phyloP scores from a whole-genome alignment of 2,888 invertebrate genomes.

The Fragum fragum region DNA sequence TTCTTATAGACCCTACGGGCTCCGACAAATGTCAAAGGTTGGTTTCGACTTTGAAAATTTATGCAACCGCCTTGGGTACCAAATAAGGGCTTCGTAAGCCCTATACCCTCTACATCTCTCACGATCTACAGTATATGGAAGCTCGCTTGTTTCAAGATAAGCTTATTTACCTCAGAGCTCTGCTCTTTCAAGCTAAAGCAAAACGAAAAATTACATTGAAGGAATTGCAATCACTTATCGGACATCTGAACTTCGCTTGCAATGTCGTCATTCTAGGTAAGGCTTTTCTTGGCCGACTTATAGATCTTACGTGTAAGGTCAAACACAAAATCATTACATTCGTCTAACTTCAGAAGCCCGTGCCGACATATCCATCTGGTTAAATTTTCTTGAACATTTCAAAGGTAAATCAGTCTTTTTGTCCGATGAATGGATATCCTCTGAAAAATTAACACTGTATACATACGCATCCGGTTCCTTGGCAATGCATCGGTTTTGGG shows the following conservation, averaged over 20 bases:
- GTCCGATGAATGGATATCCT: constrained; percentile 11
- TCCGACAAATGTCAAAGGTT: constrained; percentile 10
- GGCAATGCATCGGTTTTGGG: constrained; percentile 38
- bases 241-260: constrained; percentile 42
- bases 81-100: constrained; percentile 40
- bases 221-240: constrained; percentile 44
- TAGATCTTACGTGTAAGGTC: constrained; percentile 30
- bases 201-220: constrained; percentile 27
- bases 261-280: constrained; percentile 41
- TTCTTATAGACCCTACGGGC: constrained; percentile 31
- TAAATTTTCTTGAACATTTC: constrained; percentile 21
- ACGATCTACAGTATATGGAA: constrained; percentile 49
- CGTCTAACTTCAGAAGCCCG: background rate
- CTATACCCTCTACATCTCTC: constrained; percentile 23
- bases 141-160: constrained; percentile 51
- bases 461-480: constrained; percentile 30
- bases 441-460: constrained; percentile 24
- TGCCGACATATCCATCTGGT: constrained; percentile 42
- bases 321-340: constrained; percentile 5
- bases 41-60: constrained; percentile 26
- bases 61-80: constrained; percentile 29
- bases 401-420: constrained; percentile 44
- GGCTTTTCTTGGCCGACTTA: constrained; percentile 33
- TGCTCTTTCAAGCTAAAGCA: background rate
- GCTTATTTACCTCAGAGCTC: constrained; percentile 20